Evolutionary conservation across 2,888 invertebrate species (phyloP).

Genomic region (Steinernema scapterisci): DNA sequence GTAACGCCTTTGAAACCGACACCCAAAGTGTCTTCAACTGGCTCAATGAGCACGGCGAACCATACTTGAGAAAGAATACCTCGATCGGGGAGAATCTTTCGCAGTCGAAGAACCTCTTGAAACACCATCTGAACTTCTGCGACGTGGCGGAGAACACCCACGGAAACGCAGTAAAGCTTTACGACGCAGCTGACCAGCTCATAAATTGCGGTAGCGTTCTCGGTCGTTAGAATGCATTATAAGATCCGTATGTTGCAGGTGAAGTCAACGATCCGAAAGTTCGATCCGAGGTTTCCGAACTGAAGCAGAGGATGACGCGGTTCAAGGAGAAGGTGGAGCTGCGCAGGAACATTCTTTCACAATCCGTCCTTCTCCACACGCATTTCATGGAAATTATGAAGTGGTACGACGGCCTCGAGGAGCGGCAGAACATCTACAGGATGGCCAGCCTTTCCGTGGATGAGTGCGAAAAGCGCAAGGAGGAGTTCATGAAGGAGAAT

Average conservation of each 20-base stretch:
- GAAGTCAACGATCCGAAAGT: constrained; percentile 40
- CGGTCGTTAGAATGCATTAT: neutral
- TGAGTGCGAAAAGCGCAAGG: constrained; percentile 60
- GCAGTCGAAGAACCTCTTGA: constrained; percentile 45
- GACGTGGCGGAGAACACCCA: constrained; percentile 62
- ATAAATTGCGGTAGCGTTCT: constrained; percentile 44
- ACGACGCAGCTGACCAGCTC: constrained; percentile 49
- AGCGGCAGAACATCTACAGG: constrained; percentile 45
- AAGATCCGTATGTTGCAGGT: constrained; percentile 33
- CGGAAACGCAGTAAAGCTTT: constrained; percentile 57
- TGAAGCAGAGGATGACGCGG: constrained; percentile 39
- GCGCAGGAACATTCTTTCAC: constrained; percentile 45
- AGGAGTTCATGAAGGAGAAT: constrained; percentile 59
- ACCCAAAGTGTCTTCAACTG: constrained; percentile 57
- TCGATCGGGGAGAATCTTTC: constrained; percentile 53
- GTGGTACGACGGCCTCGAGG: constrained; percentile 64
- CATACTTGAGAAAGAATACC: constrained; percentile 57
- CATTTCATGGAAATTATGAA: constrained; percentile 62
- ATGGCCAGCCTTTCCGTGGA: constrained; percentile 50
- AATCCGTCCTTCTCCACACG: constrained; percentile 57
- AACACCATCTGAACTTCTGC: constrained; percentile 57
- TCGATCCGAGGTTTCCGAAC: constrained; percentile 39
- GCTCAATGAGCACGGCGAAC: constrained; percentile 65
- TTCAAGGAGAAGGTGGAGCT: constrained; percentile 46
- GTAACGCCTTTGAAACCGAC: constrained; percentile 54